phyloP scores from a whole-genome alignment of 2,888 invertebrate species.

The Thecophora atra region DNA sequence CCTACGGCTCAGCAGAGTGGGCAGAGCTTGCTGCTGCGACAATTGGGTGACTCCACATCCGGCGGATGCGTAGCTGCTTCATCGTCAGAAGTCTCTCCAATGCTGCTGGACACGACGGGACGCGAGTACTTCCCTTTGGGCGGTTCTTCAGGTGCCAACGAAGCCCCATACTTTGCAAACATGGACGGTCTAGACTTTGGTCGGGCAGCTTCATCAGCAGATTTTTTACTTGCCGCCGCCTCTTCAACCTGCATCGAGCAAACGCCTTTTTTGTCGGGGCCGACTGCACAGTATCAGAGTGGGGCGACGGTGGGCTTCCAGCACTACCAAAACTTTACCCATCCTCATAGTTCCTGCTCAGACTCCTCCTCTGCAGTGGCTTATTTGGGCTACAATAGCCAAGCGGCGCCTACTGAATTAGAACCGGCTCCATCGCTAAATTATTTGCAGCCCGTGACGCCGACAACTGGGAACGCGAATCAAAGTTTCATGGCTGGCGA shows the following conservation, averaged over 20 bases:
- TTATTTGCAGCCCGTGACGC: slow-evolving; percentile 55
- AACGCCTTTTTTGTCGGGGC: slow-evolving; percentile 1
- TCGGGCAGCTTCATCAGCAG: slow-evolving; percentile 8
- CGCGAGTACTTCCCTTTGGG: slow-evolving; percentile 28
- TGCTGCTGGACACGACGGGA: background rate
- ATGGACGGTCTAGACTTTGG: slow-evolving; percentile 17
- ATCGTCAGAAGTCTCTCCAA: background rate
- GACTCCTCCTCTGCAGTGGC: slow-evolving; percentile 29
- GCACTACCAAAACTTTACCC: slow-evolving; percentile 15
- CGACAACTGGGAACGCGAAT: slow-evolving; percentile 43
- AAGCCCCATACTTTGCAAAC: background rate
- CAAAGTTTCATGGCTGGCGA: slow-evolving; percentile 47
- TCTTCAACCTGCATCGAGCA: background rate
- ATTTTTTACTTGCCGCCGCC: slow-evolving; percentile 13
- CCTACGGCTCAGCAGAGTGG: slow-evolving; percentile 41
- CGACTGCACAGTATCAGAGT: slow-evolving; percentile 1
- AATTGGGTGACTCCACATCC: slow-evolving; percentile 49
- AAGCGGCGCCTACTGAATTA: slow-evolving; percentile 27
- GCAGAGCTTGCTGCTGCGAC: slow-evolving; percentile 52
- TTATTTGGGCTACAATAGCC: slow-evolving; percentile 41
- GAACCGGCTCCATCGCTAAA: slow-evolving; percentile 54
- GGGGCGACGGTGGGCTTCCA: background rate
- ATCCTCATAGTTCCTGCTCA: slow-evolving; percentile 27
- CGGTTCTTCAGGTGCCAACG: background rate
- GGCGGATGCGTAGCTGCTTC: slow-evolving; percentile 34